A percentile compares a stretch with the other conserved stretches of the same genome.
phyloP scores from a whole-genome alignment of 2,888 invertebrate species.

The Gortyna flavago region DNA sequence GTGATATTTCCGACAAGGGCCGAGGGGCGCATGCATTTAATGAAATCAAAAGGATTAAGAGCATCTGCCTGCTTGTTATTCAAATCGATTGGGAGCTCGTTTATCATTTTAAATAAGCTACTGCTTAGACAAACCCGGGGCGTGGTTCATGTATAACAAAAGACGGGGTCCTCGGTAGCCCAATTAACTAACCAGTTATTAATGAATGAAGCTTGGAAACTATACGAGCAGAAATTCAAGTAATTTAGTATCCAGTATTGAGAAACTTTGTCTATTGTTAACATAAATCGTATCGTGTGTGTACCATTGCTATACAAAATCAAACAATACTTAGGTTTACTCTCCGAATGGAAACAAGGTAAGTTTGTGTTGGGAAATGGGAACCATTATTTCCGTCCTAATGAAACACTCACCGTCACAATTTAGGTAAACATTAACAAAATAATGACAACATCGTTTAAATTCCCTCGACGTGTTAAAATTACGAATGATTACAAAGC shows the following conservation, averaged over 20 bases:
- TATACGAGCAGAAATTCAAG: conserved; percentile 64
- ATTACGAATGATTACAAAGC: conserved; percentile 81
- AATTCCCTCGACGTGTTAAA: conserved; percentile 77
- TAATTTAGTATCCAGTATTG: conserved; percentile 69
- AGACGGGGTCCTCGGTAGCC: conserved; percentile 83
- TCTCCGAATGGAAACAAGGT: conserved; percentile 33
- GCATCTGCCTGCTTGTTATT: conserved; percentile 90
- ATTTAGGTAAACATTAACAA: conserved; percentile 76
- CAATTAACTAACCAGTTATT: conserved; percentile 87
- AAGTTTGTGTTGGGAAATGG: conserved; percentile 54
- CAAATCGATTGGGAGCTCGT: conserved; percentile 90
- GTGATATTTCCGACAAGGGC: conserved; percentile 90
- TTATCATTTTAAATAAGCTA: conserved; percentile 90
- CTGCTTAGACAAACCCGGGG: conserved; percentile 89
- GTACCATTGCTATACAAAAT: conserved; percentile 46
- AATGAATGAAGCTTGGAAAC: conserved; percentile 75
- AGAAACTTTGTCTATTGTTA: conserved; percentile 46
- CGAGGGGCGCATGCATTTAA: conserved; percentile 89
- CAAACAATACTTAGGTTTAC: conserved; percentile 52
- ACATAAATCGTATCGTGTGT: conserved; percentile 39
- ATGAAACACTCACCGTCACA: conserved; percentile 65
- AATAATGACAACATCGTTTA: conserved; percentile 74
- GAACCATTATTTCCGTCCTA: conserved; percentile 69
- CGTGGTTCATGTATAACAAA: conserved; percentile 88
- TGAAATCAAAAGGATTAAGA: conserved; percentile 90